Evolutionary conservation across 2,113 vertebrate species (phyloP), one percentile per base, ranked within the genome.

Genomic region (Zosterops japonicus): DNA sequence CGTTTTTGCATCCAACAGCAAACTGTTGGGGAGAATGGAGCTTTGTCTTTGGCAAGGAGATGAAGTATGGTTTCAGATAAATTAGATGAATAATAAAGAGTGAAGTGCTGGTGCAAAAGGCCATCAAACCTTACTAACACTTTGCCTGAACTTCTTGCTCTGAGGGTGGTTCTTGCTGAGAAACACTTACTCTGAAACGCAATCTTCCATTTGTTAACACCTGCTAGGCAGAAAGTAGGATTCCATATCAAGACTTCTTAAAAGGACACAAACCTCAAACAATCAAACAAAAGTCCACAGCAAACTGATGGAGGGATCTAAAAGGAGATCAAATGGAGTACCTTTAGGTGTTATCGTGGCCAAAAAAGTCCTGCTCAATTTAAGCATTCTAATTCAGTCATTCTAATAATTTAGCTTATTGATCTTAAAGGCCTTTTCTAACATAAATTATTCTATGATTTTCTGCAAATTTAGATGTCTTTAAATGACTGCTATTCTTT

Each of bases 61-160:
- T 53, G 31, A 95, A 96, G 79, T 92, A 46, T 7, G 9, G 88
- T 94, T 95, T 96, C 65, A 80, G 79, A 90, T 71, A 95, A 95
- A 96, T 93, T 94, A 93, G 69, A 76, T 80, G 13, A 96, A 93
- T 96, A 94, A 84, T 83, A 94, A 89, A 65, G 47, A 96, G 23
- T 82, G 76, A 96, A 92, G 15, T 87, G n/a, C 63, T 74, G 42
- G 27, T 87, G 71, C 59, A 90, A 94, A 93, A 93, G 59, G 36
- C 55, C 65, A 87, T 88, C 64, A 87, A 89, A 92, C 36, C 42
- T 87, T 95, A 80, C 84, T 90, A 95, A 84, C 0, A 0, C 6
- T 83, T 94, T 87, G 24, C 42, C 65, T 93, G 78, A 57, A 78
- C 60, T 67, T 93, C 61, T 72, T 94, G 50, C 42, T 94, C 50